A percentile compares a stretch with the other conserved stretches of the same genome.
Evolutionary conservation across 2,888 invertebrate species (phyloP).

Genomic region (Dexiosoma caninum): DNA sequence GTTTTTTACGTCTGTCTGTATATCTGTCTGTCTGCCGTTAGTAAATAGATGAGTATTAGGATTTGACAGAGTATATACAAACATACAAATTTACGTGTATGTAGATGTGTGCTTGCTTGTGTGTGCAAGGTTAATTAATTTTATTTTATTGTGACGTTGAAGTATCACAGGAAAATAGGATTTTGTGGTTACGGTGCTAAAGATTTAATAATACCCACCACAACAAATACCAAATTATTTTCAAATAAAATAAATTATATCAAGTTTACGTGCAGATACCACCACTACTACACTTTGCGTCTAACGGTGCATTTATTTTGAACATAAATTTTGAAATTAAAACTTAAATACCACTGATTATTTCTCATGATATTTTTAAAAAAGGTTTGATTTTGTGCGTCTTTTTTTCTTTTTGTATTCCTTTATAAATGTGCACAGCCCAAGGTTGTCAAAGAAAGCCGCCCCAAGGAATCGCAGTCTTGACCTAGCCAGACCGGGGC

Average conservation of each 20-base stretch:
- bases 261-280: background rate
- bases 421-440: too few relatives aligned
- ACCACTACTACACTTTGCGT: background rate
- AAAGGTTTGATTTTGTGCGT: too few relatives aligned
- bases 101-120: background rate
- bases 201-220: conserved; percentile 47
- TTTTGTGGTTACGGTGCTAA: conserved; percentile 59
- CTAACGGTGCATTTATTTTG: too few relatives aligned
- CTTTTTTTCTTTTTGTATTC: too few relatives aligned
- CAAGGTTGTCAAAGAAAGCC: too few relatives aligned
- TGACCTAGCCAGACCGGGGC: too few relatives aligned
- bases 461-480: too few relatives aligned
- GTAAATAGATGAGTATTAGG: background rate
- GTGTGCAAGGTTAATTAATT: conserved; percentile 64
- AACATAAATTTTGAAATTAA: background rate
- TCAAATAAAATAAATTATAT: conserved; percentile 19
- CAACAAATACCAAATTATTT: conserved; percentile 21
- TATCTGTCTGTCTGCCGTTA: background rate
- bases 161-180: conserved; percentile 59
- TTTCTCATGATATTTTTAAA: background rate
- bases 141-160: conserved; percentile 63
- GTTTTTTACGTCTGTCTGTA: too few relatives aligned
- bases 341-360: background rate
- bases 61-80: background rate
- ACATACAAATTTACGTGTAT: too few relatives aligned